Base-by-base conservation (phyloP, 2,797 vertebrate species). In the Acestrorhynchus altus region DNA sequence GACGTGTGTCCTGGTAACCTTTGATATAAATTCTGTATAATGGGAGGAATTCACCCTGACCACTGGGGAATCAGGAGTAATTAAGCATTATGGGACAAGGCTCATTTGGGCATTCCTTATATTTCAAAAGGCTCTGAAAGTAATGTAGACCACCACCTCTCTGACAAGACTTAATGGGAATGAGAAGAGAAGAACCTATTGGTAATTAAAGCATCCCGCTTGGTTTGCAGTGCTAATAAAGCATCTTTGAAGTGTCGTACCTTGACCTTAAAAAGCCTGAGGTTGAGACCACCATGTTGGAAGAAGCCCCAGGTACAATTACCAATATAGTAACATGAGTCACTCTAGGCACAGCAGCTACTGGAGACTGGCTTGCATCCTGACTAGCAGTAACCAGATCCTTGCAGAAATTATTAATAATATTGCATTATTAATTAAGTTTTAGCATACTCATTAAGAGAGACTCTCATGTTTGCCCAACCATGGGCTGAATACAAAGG, bases 391-490 rank as follows among this genome's bases (percentile, higher is more conserved):
- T 90, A 92, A 91, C 84, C 82, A 87, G 90, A 92, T 92, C 90
- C 89, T 88, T 87, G 88, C 90, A 86, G 90, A 91, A 68, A 69
- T 51, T 49, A 68, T 51, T 69, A 52, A 35, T 52, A 52, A n/a
- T 16, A 39, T 31, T 35, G 16, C 28, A 51, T 69, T 69, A n/a
- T 69, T 90, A 88, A 90, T 87, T 87, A 86, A 81, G 86, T 89
- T 90, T 91, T 89, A 81, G 80, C 88, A 86, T 78, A 81, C 59
- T 76, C 89, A 90, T 91, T 89, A 86, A 89, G 89, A 90, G 87
- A 87, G 87, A 88, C 91, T 91, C 92, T 94, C 90, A 92, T 92
- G 90, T 93, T 91, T 89, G 89, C 89, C 91, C 87, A 84, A 93
- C 91, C 89, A 89, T 87, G 88, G 92, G 91, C 86, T 89, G 89